Evolutionary conservation across 23 tunicate species (phyloP).

Genomic region (Phallusia fumigata): DNA sequence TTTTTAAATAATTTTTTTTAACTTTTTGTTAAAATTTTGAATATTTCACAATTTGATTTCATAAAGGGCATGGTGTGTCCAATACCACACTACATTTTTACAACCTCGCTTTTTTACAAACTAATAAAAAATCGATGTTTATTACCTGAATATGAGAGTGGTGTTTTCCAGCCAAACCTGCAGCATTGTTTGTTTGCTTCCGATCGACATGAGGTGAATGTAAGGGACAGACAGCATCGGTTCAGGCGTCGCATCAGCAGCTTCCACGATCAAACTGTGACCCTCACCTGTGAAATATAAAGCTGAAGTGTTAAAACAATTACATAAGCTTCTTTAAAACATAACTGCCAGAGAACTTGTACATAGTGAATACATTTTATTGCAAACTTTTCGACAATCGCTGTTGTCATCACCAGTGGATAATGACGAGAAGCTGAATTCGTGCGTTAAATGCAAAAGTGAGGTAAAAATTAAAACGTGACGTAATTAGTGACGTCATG

Average conservation of each 20-base stretch:
- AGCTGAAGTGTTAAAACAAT: neutral
- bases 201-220: conserved; percentile 67
- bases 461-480: too few species aligned
- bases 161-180: conserved; percentile 87
- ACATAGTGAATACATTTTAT: too few species aligned
- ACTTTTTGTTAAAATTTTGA: neutral
- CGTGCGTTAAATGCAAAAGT: too few species aligned
- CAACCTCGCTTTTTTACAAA: too few species aligned
- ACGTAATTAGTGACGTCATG: too few species aligned
- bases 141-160: conserved; percentile 81
- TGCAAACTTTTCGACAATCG: too few species aligned
- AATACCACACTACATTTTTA: too few species aligned
- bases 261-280: conserved; percentile 37
- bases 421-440: too few species aligned
- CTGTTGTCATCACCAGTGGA: too few species aligned
- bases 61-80: too few species aligned
- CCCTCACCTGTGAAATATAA: conserved; percentile 43
- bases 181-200: conserved; percentile 69
- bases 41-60: too few species aligned
- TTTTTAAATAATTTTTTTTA: neutral
- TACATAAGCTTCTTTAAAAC: neutral
- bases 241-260: conserved; percentile 19
- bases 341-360: too few species aligned
- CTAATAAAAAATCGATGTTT: neutral
- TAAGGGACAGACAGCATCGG: conserved; percentile 46